Evolutionary conservation across 2,797 vertebrate species (phyloP), one percentile per base, ranked within the genome.

Genomic region (Thunnus albacares): DNA sequence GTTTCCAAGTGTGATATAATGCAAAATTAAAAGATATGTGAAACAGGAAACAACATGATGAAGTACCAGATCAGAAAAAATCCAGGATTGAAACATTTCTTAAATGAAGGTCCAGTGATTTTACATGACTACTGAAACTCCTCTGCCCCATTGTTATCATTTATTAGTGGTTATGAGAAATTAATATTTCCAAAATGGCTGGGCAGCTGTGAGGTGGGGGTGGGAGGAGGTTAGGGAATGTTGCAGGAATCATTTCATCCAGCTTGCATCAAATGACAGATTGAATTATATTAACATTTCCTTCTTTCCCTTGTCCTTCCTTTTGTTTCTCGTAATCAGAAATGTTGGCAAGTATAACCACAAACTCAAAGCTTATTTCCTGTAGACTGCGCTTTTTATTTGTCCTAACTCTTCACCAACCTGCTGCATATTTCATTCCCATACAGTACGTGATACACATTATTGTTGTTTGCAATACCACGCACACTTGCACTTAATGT

Each of bases 401-500:
- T 56, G 35, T 77, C 26, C 55, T 66, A 49, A 28, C 41, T 35
- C 58, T 63, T 81, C 62, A 6, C 69, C 38, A 26, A 56, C 28
- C 56, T 22, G 57, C 6, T 9, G 0, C 61, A 51, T 51, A 20
- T 51, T 38, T 38, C 10, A 38, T 38, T 38, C 9, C 35, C 38
- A 38, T 11, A 38, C 38, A 38, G 9, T 38, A 38, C 11, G 10
- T 38, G 38, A 38, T 12, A 11, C 11, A 38, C 11, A 38, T 38
- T 38, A 38, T 38, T 38, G 9, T 38, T 38, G 35, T 38, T 38
- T 38, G 35, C 30, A 33, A 33, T 6, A 33, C 30, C 5, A 33
- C 30, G 2, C 35, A 38, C 35, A 38, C 35, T 38, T 11, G 35
- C 35, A 38, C 35, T 38, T 38, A 3, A 38, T 38, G 35, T 38